Evolutionary conservation across 2,888 invertebrate genomes (phyloP).

Genomic region (Epinotia demarniana): DNA sequence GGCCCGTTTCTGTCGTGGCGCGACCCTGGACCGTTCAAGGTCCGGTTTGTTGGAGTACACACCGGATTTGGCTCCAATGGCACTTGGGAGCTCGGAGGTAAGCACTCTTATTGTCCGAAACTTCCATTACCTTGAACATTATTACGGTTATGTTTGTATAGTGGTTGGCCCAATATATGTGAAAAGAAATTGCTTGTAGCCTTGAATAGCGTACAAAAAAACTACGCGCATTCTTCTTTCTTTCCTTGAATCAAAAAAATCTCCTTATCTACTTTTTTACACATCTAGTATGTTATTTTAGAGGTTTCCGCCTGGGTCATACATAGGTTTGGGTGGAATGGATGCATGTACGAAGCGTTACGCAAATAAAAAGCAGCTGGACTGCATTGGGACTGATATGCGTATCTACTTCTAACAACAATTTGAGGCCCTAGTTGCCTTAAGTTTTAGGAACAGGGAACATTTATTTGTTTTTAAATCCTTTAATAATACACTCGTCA

Average conservation of each 20-base stretch:
- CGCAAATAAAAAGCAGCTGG: no score
- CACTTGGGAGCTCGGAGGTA: slow-evolving; percentile 15
- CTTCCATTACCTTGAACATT: not conserved
- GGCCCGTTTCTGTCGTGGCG: slow-evolving; percentile 16
- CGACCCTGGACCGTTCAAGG: slow-evolving; percentile 14
- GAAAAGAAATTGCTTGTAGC: not conserved
- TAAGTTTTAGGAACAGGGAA: no score
- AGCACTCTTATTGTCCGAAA: not conserved
- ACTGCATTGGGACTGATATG: no score
- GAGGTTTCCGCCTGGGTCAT: no score
- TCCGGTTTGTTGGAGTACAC: slow-evolving; percentile 13
- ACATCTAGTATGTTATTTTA: no score
- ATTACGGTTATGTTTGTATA: not conserved
- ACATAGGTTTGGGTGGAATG: no score
- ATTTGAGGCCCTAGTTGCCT: no score
- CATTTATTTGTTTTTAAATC: no score
- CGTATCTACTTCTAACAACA: no score
- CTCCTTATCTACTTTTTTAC: not conserved
- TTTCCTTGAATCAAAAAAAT: not conserved
- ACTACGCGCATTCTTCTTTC: not conserved
- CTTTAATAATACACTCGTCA: no score
- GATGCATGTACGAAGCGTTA: no score
- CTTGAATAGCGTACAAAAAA: not conserved
- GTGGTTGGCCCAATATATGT: not conserved
- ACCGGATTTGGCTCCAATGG: slow-evolving; percentile 22